Percentiles rank a stretch among this genome's conserved stretches.
Conservation (phyloP, 2,888 invertebrate species). For the Drosophila paramelanica region DNA sequence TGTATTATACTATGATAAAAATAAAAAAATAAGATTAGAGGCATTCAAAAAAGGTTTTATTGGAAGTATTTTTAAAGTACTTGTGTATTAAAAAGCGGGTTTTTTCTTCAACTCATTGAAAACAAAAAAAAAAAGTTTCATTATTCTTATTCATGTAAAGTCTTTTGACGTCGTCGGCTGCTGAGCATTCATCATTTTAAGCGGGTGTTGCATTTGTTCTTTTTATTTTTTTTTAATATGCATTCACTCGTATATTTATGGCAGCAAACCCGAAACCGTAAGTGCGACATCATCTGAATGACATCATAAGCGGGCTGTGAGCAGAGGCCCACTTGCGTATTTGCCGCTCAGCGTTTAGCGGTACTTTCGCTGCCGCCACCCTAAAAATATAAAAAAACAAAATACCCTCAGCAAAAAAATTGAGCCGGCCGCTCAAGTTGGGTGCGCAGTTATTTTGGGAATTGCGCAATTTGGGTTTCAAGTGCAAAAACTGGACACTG, state of each 20-base stretch:
- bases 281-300: slow-evolving; percentile 29
- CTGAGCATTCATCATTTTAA: slow-evolving; percentile 26
- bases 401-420: slow-evolving; percentile 13
- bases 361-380: slow-evolving; percentile 60
- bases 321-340: slow-evolving; percentile 68
- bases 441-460: slow-evolving; percentile 63
- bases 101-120: neutral
- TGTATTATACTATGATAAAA: too few relatives aligned
- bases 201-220: neutral
- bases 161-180: slow-evolving; percentile 16
- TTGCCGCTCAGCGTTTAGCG: slow-evolving; percentile 56
- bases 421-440: slow-evolving; percentile 24
- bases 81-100: neutral
- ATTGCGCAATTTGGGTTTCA: slow-evolving; percentile 78
- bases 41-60: too few relatives aligned
- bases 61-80: neutral
- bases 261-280: slow-evolving; percentile 24
- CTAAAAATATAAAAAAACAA: slow-evolving; percentile 32
- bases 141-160: slow-evolving; percentile 6
- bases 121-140: neutral
- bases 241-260: slow-evolving; percentile 18
- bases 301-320: slow-evolving; percentile 48
- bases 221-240: slow-evolving; percentile 6
- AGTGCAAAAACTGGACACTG: slow-evolving; percentile 75
- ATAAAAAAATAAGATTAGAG: too few relatives aligned